These are phyloP conservation scores for Buceros bicornis DNA, from an alignment of 2,797 vertebrate species.

Conservation along the genomic window DNA sequence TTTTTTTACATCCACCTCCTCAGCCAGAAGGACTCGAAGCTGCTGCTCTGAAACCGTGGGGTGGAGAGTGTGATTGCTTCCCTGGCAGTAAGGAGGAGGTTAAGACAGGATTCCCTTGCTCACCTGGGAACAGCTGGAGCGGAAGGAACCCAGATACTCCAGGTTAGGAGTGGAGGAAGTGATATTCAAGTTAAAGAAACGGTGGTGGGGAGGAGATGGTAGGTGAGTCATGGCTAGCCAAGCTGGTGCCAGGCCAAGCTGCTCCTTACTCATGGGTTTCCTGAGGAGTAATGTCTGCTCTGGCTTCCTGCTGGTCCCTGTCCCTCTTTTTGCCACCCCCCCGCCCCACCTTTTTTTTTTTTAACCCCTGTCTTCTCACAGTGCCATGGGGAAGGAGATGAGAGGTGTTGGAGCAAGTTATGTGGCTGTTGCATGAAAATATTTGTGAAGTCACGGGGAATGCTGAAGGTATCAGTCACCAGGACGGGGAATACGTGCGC, in stretches of 20 bases:
- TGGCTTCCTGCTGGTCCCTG: constrained; percentile 38
- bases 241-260: not conserved
- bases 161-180: not conserved
- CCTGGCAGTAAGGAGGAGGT: not conserved
- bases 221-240: constrained; percentile 31
- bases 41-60: not conserved
- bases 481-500: not conserved
- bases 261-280: constrained; percentile 48
- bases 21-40: not conserved
- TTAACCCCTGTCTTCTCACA: not conserved
- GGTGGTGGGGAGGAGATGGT: not conserved
- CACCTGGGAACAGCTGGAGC: not conserved
- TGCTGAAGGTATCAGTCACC: constrained; percentile 26
- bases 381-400: not conserved
- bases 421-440: not conserved
- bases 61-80: not conserved
- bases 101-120: not conserved
- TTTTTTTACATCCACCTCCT: not conserved
- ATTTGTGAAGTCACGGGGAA: not conserved
- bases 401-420: not conserved
- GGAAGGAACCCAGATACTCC: not conserved
- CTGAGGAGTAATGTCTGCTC: constrained; percentile 44
- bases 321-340: not conserved
- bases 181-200: not conserved
- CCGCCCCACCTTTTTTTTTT: not conserved